Percentiles rank a stretch among this genome's conserved stretches.
phyloP scores from a whole-genome alignment of 30 jellyfish, hydroid and myxozoan species.

The Cassiopea andromeda region DNA sequence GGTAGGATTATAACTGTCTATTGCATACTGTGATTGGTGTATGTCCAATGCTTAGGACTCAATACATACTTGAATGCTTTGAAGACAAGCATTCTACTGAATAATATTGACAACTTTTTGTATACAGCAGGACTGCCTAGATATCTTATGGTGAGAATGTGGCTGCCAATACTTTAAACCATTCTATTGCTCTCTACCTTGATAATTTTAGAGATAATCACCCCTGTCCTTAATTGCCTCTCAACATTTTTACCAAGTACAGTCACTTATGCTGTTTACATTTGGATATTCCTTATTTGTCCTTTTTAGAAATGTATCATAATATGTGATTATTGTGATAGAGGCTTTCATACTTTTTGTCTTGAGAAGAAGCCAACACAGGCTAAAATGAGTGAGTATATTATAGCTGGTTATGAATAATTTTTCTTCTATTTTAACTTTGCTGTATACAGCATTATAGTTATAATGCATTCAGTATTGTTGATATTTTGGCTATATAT shows the following conservation, averaged over 20 bases:
- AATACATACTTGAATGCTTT: too few relatives aligned
- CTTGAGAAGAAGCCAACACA: constrained; percentile 59
- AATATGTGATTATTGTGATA: constrained; percentile 80
- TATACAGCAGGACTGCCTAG: background rate
- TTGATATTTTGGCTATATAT: too few relatives aligned
- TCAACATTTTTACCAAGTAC: too few relatives aligned
- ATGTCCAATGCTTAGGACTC: too few relatives aligned
- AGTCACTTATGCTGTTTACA: background rate
- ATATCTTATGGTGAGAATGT: background rate
- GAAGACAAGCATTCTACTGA: too few relatives aligned
- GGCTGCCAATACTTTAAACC: background rate
- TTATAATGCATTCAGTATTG: too few relatives aligned
- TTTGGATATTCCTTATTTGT: background rate
- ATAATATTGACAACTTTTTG: background rate
- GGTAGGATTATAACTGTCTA: constrained; percentile 17
- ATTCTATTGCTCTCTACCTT: too few relatives aligned
- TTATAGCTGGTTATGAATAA: background rate
- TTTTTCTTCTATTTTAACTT: too few relatives aligned
- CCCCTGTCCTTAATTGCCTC: too few relatives aligned
- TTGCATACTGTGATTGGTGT: background rate
- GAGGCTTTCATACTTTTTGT: constrained; percentile 84
- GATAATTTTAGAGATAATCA: too few relatives aligned
- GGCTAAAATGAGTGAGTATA: constrained; percentile 38
- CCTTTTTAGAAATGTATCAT: constrained; percentile 60
- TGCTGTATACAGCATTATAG: too few relatives aligned